These are phyloP conservation scores for Erebia aethiops DNA, from an alignment of 2,888 invertebrate species.

Conservation along the genomic window DNA sequence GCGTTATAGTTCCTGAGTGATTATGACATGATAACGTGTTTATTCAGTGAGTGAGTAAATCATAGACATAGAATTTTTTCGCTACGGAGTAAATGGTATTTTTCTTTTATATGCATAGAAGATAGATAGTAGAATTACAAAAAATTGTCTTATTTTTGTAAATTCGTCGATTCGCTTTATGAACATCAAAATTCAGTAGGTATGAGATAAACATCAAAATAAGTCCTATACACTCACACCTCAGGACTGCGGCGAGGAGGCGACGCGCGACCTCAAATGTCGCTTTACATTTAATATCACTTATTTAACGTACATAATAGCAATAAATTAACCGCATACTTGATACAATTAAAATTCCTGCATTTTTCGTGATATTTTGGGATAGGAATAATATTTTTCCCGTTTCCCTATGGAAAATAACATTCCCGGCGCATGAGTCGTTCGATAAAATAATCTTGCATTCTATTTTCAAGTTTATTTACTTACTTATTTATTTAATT, in stretches of 20 bases:
- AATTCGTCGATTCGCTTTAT: too few species aligned
- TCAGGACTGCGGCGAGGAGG: too few species aligned
- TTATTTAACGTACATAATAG: slow-evolving; percentile 23
- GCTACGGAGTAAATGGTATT: too few species aligned
- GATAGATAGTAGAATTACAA: too few species aligned
- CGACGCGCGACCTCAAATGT: slow-evolving; percentile 27
- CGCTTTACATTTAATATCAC: slow-evolving; percentile 31
- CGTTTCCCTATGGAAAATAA: slow-evolving; percentile 29
- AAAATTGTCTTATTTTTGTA: too few species aligned
- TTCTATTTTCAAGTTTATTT: not conserved
- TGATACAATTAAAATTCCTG: slow-evolving; percentile 36
- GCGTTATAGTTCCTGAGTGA: too few species aligned
- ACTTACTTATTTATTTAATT: too few species aligned
- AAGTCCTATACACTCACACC: not conserved
- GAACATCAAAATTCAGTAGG: too few species aligned
- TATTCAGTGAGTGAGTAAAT: too few species aligned
- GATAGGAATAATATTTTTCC: slow-evolving; percentile 22
- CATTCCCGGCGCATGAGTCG: slow-evolving; percentile 19
- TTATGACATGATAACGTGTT: too few species aligned
- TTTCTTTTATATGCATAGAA: too few species aligned
- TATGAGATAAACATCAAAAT: slow-evolving; percentile 1
- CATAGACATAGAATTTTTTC: too few species aligned
- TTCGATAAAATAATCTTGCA: slow-evolving; percentile 15
- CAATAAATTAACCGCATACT: slow-evolving; percentile 27
- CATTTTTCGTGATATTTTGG: slow-evolving; percentile 26